These are phyloP conservation scores for Leucophenga maculata DNA, from an alignment of 2,888 invertebrate genomes.

Conservation along the genomic window DNA sequence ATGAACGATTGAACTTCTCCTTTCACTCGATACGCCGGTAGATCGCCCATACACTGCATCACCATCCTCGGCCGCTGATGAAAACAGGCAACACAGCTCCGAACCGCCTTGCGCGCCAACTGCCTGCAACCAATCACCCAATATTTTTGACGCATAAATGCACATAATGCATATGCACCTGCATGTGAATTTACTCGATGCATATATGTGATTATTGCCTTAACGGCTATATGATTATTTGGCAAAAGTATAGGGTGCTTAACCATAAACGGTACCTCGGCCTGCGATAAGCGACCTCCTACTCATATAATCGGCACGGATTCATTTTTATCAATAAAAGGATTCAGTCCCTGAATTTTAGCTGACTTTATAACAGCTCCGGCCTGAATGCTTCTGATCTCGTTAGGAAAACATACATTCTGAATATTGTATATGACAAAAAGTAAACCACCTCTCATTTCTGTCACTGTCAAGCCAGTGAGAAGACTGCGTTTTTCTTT, in stretches of 20 bases:
- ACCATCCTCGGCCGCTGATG: background rate
- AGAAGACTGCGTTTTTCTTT: background rate
- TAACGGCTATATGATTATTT: constrained; percentile 26
- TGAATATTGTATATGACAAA: no score
- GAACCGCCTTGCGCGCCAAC: constrained; percentile 15
- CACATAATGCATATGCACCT: constrained; percentile 26
- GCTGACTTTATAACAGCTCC: no score
- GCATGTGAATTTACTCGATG: constrained; percentile 29
- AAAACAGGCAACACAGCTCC: constrained; percentile 29
- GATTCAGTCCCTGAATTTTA: background rate
- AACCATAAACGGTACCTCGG: no score
- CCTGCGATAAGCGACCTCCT: constrained; percentile 47
- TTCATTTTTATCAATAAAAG: no score
- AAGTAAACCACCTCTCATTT: no score
- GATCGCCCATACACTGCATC: background rate
- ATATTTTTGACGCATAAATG: constrained; percentile 8
- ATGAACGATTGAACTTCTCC: constrained; percentile 13
- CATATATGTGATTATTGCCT: constrained; percentile 21
- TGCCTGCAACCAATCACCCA: constrained; percentile 30
- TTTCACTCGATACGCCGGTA: background rate
- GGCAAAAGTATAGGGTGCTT: constrained; percentile 51
- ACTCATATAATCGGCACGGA: constrained; percentile 45
- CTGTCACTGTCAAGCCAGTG: no score
- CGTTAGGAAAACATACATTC: no score
- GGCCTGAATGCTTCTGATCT: no score